Conservation (phyloP, 2,797 vertebrate species). For the Enteromius paludinosus region DNA sequence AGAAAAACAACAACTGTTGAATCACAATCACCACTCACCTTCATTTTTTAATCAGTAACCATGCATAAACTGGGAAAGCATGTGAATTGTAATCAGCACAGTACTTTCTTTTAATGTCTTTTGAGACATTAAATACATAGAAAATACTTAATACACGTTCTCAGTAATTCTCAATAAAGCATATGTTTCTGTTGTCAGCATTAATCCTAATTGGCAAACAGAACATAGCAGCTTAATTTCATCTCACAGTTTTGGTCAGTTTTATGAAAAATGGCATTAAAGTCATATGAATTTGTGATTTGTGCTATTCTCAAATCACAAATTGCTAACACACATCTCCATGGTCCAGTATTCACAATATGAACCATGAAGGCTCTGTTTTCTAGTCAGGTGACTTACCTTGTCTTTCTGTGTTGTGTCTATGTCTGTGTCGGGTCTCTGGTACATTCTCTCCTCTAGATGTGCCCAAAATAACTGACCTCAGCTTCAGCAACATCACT, state of each 20-base stretch:
- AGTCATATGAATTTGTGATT: conserved; percentile 1
- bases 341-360: conserved; percentile 65
- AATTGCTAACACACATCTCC: background rate
- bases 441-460: conserved; percentile 77
- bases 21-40: background rate
- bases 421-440: conserved; percentile 33
- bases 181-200: conserved; percentile 15
- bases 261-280: background rate
- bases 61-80: background rate
- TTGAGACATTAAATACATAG: conserved; percentile 11
- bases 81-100: conserved; percentile 4
- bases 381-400: conserved; percentile 3
- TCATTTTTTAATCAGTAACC: background rate
- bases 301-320: conserved; percentile 20
- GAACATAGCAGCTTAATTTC: background rate
- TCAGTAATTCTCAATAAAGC: background rate
- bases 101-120: conserved; percentile 10
- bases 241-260: background rate
- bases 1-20: background rate
- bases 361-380: conserved; percentile 50
- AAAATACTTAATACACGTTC: conserved; percentile 18
- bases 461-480: conserved; percentile 91
- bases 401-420: conserved; percentile 28
- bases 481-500: conserved; percentile 92
- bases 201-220: background rate